phyloP scores from a whole-genome alignment of 1,140 invertebrate species.

The Drosophila neocordata region DNA sequence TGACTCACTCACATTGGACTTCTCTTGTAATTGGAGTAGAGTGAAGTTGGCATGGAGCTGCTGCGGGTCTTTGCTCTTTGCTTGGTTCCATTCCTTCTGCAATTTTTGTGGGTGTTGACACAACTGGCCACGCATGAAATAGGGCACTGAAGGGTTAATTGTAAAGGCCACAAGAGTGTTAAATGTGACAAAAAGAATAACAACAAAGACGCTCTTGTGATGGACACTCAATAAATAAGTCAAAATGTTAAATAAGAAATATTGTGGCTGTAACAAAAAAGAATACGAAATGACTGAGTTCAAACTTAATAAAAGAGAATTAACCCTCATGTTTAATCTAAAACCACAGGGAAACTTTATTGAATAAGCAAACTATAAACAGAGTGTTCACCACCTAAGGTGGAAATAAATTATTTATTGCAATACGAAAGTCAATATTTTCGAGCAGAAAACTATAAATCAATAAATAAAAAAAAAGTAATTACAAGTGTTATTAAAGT shows the following conservation, averaged over 20 bases:
- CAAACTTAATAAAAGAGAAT: neutral
- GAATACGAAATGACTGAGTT: neutral
- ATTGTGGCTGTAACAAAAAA: too few species aligned
- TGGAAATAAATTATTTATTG: neutral
- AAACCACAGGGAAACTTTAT: too few species aligned
- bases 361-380: too few species aligned
- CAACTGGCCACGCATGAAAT: conserved; percentile 36
- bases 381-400: too few species aligned
- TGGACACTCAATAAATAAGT: conserved; percentile 2
- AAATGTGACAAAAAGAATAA: conserved; percentile 11
- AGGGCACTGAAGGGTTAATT: conserved; percentile 45
- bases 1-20: conserved; percentile 33
- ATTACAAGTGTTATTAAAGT: neutral
- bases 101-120: conserved; percentile 65
- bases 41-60: neutral
- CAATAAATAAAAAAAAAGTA: neutral
- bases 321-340: too few species aligned
- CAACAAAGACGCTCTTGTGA: neutral
- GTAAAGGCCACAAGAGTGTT: conserved; percentile 32
- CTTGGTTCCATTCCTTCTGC: neutral
- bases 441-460: neutral
- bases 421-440: neutral
- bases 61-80: conserved; percentile 27
- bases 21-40: conserved; percentile 70
- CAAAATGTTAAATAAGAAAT: conserved; percentile 1